Base-by-base conservation (phyloP, 1,140 invertebrate species). In the Drosophila sulfurigaster region DNA sequence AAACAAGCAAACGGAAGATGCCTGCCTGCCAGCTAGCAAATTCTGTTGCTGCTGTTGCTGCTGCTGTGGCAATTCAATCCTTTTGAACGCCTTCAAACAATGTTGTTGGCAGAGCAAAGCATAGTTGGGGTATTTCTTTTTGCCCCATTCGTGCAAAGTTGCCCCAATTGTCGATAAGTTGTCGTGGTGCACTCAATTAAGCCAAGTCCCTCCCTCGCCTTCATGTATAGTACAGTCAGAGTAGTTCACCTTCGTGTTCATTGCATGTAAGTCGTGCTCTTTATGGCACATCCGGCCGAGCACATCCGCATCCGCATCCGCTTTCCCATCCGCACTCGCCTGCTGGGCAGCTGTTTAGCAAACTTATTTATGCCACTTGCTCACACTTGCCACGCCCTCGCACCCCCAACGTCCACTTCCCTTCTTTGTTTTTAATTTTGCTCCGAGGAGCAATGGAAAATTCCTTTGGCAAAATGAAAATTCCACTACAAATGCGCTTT, bases 381-480 rank as follows among this genome's bases (percentile, higher is more conserved):
- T 77, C 67, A 77, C 82, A 85, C 78, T 81, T 38, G 2, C 58
- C 32, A 15, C 30, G n/a, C n/a, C 16, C 28, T 5, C 43, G 8
- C 8, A 30, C 46, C 2, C 41, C 20, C 45, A 16, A 46, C 43
- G 28, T 32, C 15, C 58, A 32, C 25, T 20, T 67, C 41, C 35
- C 25, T 68, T 58, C 46, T 64, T 82, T 87, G 82, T 87, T 87
- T 82, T 87, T 77, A 71, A 76, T 76, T 79, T 62, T 58, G 63
- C 57, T 75, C 45, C 3, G 49, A 62, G 60, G 43, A 76, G 58
- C 56, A 13, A 58, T 66, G 66, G 59, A 57, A 79, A 82, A 87
- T 80, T 83, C 80, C 85, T 82, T 79, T 83, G 83, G 83, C 74
- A 83, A 87, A 88, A 87, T 87, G 83, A 88, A 80, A 88, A 87